These are phyloP conservation scores for Euwallacea fornicatus DNA, from an alignment of 1,140 invertebrate species.

Conservation along the genomic window DNA sequence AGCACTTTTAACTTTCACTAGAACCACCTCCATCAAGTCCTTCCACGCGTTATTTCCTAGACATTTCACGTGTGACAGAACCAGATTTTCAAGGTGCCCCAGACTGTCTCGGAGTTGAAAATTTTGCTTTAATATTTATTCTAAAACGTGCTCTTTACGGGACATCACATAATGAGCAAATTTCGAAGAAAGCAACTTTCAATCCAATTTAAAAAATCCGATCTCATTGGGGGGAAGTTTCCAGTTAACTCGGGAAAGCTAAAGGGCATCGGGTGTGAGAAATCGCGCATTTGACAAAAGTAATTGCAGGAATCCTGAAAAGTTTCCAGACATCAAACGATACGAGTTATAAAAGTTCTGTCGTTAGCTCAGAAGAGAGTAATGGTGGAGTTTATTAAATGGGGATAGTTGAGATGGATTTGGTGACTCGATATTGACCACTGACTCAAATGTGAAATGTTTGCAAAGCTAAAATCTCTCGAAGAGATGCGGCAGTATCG, in stretches of 20 bases:
- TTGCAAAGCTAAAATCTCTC: slow-evolving; percentile 6
- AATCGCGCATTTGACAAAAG: slow-evolving; percentile 20
- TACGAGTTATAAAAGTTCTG: slow-evolving; percentile 9
- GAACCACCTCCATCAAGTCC: too few relatives aligned
- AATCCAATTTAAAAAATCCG: background rate
- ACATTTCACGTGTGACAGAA: too few relatives aligned
- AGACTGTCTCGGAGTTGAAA: too few relatives aligned
- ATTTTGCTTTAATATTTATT: too few relatives aligned
- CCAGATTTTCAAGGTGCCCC: too few relatives aligned
- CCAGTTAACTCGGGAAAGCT: background rate
- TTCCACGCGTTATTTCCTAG: too few relatives aligned
- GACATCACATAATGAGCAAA: too few relatives aligned
- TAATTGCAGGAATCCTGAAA: slow-evolving; percentile 13
- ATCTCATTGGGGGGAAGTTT: slow-evolving; percentile 3
- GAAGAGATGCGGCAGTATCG: slow-evolving; percentile 1
- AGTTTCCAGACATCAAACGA: slow-evolving; percentile 16
- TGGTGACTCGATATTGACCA: background rate
- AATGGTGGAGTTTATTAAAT: slow-evolving; percentile 14
- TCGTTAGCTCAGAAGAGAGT: background rate
- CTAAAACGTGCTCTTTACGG: too few relatives aligned
- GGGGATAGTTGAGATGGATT: background rate
- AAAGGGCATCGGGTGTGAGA: slow-evolving; percentile 18
- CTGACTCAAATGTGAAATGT: too few relatives aligned
- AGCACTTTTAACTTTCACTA: too few relatives aligned
- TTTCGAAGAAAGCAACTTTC: background rate